A percentile compares a stretch with the other conserved stretches of the same genome.
These are phyloP conservation scores for Phocoena sinus DNA, from an alignment of 2,113 vertebrate genomes.

Conservation along the genomic window DNA sequence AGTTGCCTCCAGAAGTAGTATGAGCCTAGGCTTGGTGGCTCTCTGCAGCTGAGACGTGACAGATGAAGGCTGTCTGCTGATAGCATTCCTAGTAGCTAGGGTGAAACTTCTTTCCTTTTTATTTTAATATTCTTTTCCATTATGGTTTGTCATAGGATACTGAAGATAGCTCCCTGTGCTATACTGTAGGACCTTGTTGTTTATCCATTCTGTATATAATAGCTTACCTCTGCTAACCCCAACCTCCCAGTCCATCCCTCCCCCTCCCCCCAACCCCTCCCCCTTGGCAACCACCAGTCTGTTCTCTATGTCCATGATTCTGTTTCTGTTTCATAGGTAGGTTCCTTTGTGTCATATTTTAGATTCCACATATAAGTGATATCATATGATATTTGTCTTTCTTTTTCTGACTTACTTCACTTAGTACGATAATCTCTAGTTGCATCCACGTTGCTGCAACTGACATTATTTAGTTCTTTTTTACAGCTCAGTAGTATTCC, in stretches of 20 bases:
- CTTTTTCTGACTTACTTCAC: not conserved
- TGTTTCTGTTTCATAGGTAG: not conserved
- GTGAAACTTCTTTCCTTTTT: not conserved
- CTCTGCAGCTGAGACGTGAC: not conserved
- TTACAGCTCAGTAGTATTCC: not conserved
- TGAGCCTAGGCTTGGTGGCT: not conserved
- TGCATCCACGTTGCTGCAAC: not conserved
- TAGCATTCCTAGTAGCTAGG: not conserved
- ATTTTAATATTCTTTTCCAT: not conserved
- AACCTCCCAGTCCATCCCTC: not conserved
- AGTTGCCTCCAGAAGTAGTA: not conserved
- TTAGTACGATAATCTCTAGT: not conserved
- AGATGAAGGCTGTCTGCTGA: not conserved
- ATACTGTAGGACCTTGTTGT: not conserved
- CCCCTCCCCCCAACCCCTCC: not conserved
- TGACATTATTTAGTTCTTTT: not conserved
- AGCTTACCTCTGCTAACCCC: not conserved
- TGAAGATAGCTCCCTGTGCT: not conserved
- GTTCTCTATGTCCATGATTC: not conserved
- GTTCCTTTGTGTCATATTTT: not conserved
- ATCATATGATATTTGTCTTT: not conserved
- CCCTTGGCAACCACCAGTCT: not conserved
- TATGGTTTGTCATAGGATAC: not conserved
- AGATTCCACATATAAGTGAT: not conserved
- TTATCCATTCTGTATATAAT: not conserved